Evolutionary conservation across 2,113 vertebrate species (phyloP).

Genomic region (Cyphomyrus discorhynchus): DNA sequence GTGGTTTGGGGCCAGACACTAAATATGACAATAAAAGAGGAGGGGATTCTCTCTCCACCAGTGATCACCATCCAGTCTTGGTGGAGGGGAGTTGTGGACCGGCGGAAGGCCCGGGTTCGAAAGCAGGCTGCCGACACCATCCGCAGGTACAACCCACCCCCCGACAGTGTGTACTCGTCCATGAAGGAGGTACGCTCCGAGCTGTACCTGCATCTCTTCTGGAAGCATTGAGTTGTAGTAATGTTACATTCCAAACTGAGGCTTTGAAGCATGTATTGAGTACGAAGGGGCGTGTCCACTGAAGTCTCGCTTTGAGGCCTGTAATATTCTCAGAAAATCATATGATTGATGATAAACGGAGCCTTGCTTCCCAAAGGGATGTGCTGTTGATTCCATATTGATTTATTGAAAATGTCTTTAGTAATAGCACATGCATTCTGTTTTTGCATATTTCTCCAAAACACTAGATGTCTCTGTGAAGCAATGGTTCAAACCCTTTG

Average conservation of each 20-base stretch:
- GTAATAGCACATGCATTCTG: background rate
- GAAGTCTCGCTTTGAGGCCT: background rate
- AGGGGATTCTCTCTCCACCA: conserved; percentile 43
- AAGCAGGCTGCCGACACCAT: conserved; percentile 79
- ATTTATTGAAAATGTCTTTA: background rate
- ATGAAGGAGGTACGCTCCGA: background rate
- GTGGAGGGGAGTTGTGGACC: conserved; percentile 87
- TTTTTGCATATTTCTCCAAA: background rate
- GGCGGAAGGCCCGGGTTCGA: conserved; percentile 76
- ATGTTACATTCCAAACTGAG: background rate
- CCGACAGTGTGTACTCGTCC: background rate
- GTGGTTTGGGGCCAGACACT: background rate
- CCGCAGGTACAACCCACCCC: conserved; percentile 61
- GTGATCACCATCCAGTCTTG: conserved; percentile 89
- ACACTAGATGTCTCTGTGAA: background rate
- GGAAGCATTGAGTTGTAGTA: background rate
- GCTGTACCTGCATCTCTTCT: too few species aligned
- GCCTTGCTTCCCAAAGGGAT: background rate
- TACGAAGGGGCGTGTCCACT: background rate
- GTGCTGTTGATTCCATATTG: background rate
- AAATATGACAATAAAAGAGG: background rate
- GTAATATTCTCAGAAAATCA: background rate
- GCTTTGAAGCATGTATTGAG: background rate
- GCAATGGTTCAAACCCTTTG: background rate
- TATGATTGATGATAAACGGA: background rate